phyloP scores from a whole-genome alignment of 2,888 invertebrate species.

The Lycaena phlaeas region DNA sequence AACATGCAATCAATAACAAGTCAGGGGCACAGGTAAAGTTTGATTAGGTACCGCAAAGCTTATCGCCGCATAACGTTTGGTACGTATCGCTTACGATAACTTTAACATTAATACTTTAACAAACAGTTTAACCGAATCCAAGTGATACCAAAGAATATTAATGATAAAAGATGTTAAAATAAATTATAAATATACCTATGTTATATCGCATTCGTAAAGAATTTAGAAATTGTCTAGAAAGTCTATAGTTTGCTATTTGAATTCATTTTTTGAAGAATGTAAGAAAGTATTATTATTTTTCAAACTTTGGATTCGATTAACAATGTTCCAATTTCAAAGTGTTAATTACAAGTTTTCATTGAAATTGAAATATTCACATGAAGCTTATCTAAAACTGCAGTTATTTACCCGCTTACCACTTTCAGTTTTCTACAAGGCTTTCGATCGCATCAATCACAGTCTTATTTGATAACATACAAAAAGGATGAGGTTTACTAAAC shows the following conservation, averaged over 20 bases:
- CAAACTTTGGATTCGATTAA: not conserved
- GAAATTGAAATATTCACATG: conserved; percentile 16
- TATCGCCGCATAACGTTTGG: conserved; percentile 20
- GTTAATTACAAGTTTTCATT: not conserved
- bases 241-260: too few relatives aligned
- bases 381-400: conserved; percentile 19
- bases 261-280: too few relatives aligned
- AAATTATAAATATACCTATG: too few relatives aligned
- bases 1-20: not conserved
- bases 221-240: too few relatives aligned
- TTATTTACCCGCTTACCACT: conserved; percentile 20
- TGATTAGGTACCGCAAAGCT: conserved; percentile 17
- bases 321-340: not conserved
- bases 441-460: conserved; percentile 42
- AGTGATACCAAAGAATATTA: too few relatives aligned
- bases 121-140: conserved; percentile 4
- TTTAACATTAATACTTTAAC: conserved; percentile 15
- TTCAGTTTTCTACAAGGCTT: conserved; percentile 23
- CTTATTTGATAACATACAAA: conserved; percentile 39
- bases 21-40: not conserved
- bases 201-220: too few relatives aligned
- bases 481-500: conserved; percentile 11
- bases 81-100: conserved; percentile 25
- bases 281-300: not conserved
- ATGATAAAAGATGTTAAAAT: too few relatives aligned